Conservation (phyloP, 2,888 invertebrate genomes). For the Zhuqinia jingwanae region DNA sequence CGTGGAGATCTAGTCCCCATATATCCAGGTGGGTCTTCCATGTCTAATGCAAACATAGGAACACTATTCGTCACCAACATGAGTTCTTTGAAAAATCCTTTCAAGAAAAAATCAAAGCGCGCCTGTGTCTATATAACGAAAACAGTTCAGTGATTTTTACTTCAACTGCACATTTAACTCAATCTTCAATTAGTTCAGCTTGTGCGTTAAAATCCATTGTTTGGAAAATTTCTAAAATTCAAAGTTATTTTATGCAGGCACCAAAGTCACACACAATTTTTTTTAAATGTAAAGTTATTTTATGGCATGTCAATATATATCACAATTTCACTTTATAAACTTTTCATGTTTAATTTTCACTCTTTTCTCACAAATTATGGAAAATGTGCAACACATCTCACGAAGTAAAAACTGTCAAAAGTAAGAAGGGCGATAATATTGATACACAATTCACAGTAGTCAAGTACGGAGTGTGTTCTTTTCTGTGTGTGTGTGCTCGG, state of each 20-base stretch:
- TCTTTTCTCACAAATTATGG: background rate
- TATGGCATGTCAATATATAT: background rate
- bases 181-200: too few relatives aligned
- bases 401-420: constrained; percentile 52
- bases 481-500: background rate
- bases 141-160: too few relatives aligned
- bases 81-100: constrained; percentile 57
- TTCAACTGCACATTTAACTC: too few relatives aligned
- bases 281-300: background rate
- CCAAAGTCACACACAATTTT: background rate
- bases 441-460: background rate
- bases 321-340: too few relatives aligned
- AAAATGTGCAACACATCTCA: too few relatives aligned
- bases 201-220: too few relatives aligned
- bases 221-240: too few relatives aligned
- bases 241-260: too few relatives aligned
- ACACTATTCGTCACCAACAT: constrained; percentile 77
- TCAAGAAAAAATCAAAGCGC: constrained; percentile 10
- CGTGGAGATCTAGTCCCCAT: constrained; percentile 78
- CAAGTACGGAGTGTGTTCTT: background rate
- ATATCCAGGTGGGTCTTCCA: constrained; percentile 78
- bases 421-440: constrained; percentile 5
- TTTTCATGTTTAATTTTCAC: too few relatives aligned
- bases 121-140: background rate
- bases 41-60: constrained; percentile 74